Percentiles rank a stretch among this genome's conserved stretches.
Evolutionary conservation across 2,113 vertebrate genomes (phyloP).

Genomic region (Apistogramma diplotaenia): DNA sequence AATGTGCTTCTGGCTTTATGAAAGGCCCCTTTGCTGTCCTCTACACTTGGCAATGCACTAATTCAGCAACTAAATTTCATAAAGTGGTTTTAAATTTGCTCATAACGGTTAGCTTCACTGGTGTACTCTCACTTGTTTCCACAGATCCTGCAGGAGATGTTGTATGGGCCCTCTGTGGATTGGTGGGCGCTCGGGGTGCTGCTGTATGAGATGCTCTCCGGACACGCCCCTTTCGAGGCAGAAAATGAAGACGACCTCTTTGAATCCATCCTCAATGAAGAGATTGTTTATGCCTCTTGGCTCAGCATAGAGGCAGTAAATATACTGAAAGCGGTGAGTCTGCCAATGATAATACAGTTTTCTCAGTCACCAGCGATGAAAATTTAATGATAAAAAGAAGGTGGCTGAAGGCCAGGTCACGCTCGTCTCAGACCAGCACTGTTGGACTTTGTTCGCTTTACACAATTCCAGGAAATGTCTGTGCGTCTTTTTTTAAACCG

Average conservation of each 20-base stretch:
- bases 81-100: neutral
- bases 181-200: constrained; percentile 99
- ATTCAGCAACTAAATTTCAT: neutral
- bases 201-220: constrained; percentile 95
- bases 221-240: constrained; percentile 93
- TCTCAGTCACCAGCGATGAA: neutral
- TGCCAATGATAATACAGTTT: neutral
- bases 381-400: neutral
- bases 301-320: constrained; percentile 85
- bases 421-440: neutral
- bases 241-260: constrained; percentile 98
- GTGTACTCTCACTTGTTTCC: constrained; percentile 9
- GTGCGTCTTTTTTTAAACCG: neutral
- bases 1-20: constrained; percentile 22
- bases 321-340: constrained; percentile 93
- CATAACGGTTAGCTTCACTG: neutral
- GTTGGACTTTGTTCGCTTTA: neutral
- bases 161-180: constrained; percentile 93
- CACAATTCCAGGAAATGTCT: constrained; percentile 37
- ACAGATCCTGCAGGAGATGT: constrained; percentile 96
- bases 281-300: constrained; percentile 91
- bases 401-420: neutral
- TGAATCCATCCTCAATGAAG: constrained; percentile 93
- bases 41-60: neutral
- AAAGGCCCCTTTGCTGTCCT: constrained; percentile 37